phyloP scores from a whole-genome alignment of 2,797 vertebrate genomes.

The Otolemur crassicaudatus region DNA sequence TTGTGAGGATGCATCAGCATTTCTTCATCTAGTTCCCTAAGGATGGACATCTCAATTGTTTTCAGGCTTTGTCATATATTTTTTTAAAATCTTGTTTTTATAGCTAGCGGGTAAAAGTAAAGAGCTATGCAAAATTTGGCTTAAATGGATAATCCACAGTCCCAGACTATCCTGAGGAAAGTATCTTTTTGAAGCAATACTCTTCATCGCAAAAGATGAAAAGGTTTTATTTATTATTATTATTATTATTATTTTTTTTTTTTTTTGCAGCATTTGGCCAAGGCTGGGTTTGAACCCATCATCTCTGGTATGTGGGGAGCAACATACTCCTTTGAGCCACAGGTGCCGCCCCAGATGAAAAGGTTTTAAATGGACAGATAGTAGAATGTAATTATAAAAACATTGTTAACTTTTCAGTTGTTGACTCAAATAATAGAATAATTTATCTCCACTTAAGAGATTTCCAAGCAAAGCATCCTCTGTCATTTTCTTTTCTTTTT shows the following conservation, averaged over 20 bases:
- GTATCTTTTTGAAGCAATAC: neutral
- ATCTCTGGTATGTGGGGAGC: too few species aligned
- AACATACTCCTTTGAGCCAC: too few species aligned
- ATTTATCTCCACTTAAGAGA: neutral
- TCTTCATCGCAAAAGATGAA: neutral
- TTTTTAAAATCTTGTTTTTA: neutral
- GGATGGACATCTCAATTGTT: neutral
- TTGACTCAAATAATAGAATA: neutral
- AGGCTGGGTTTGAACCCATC: too few species aligned
- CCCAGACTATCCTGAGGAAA: neutral
- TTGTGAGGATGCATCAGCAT: neutral
- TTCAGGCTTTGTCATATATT: neutral
- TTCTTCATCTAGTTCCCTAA: neutral
- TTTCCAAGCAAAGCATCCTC: neutral
- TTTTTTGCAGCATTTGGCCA: too few species aligned
- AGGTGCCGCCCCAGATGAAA: neutral
- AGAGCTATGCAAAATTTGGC: neutral
- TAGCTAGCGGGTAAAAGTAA: neutral
- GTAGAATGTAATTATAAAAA: neutral
- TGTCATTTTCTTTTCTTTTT: slow-evolving; percentile 12
- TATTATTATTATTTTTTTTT: too few species aligned
- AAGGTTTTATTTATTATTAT: neutral
- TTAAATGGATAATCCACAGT: neutral
- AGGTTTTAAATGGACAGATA: neutral
- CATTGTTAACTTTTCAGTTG: neutral